phyloP scores from a whole-genome alignment of 1,140 invertebrate species.

The Ceratoteleas bidentatus region DNA sequence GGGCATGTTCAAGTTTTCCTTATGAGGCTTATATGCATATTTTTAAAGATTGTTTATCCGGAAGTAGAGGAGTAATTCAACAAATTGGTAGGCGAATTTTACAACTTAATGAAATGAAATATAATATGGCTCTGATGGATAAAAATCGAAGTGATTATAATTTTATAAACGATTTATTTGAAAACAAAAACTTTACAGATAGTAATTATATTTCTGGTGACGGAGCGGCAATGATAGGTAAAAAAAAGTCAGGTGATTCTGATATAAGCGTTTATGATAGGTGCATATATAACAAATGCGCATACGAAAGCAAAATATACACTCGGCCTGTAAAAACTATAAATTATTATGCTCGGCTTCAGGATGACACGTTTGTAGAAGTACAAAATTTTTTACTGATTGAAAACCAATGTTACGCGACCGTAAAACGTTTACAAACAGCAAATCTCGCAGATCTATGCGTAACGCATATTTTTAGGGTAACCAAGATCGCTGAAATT shows the following conservation, averaged over 20 bases:
- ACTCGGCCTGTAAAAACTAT: slow-evolving; percentile 20
- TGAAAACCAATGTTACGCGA: not conserved
- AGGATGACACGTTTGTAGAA: slow-evolving; percentile 5
- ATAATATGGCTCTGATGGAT: slow-evolving; percentile 1
- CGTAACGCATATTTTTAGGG: not conserved
- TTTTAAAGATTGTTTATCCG: slow-evolving; percentile 42
- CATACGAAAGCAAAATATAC: slow-evolving; percentile 23
- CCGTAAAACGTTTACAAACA: not conserved
- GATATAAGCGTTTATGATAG: slow-evolving; percentile 22
- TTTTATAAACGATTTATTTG: slow-evolving; percentile 66
- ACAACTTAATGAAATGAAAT: slow-evolving; percentile 28
- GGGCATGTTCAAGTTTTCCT: slow-evolving; percentile 57
- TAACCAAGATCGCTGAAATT: not conserved
- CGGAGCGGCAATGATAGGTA: slow-evolving; percentile 8
- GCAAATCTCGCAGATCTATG: not conserved
- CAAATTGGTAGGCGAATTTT: slow-evolving; percentile 53
- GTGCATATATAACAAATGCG: slow-evolving; percentile 26
- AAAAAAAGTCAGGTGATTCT: slow-evolving; percentile 2
- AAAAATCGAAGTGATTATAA: slow-evolving; percentile 9
- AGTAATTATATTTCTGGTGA: slow-evolving; percentile 32
- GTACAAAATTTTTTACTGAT: slow-evolving; percentile 29
- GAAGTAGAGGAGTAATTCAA: slow-evolving; percentile 47
- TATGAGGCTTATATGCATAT: slow-evolving; percentile 52
- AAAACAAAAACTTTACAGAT: slow-evolving; percentile 64
- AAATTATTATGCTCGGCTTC: slow-evolving; percentile 19